A percentile compares a stretch with the other conserved stretches of the same genome.
phyloP scores from a whole-genome alignment of 2,113 vertebrate genomes.

The Echinops telfairi region DNA sequence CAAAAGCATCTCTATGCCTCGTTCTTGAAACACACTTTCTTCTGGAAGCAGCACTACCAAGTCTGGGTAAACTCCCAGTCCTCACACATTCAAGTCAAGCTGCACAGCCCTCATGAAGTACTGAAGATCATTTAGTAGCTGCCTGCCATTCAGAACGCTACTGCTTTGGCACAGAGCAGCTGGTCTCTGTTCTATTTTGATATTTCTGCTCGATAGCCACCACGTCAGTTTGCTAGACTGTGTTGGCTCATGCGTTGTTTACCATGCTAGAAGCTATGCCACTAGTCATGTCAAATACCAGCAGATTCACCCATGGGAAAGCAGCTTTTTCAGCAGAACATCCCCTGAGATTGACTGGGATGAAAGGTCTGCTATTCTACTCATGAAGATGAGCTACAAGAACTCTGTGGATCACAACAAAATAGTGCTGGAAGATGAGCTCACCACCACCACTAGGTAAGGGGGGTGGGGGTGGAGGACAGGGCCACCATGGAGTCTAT shows the following conservation, averaged over 20 bases:
- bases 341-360: background rate
- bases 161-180: background rate
- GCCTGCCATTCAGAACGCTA: background rate
- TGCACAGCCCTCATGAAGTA: background rate
- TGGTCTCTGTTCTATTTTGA: constrained; percentile 31
- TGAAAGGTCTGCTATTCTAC: background rate
- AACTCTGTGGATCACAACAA: background rate
- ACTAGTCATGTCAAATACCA: background rate
- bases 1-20: background rate
- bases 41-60: background rate
- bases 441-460: too few relatives aligned
- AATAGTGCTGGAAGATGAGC: background rate
- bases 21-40: background rate
- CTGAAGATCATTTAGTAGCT: background rate
- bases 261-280: background rate
- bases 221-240: background rate
- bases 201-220: constrained; percentile 4
- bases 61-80: background rate
- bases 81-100: background rate
- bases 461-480: too few relatives aligned
- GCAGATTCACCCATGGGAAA: background rate
- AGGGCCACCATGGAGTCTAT: too few relatives aligned
- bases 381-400: background rate
- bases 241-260: background rate
- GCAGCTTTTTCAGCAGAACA: background rate